These are phyloP conservation scores for Xestia c-nigrum DNA, from an alignment of 2,888 invertebrate genomes.

Conservation along the genomic window DNA sequence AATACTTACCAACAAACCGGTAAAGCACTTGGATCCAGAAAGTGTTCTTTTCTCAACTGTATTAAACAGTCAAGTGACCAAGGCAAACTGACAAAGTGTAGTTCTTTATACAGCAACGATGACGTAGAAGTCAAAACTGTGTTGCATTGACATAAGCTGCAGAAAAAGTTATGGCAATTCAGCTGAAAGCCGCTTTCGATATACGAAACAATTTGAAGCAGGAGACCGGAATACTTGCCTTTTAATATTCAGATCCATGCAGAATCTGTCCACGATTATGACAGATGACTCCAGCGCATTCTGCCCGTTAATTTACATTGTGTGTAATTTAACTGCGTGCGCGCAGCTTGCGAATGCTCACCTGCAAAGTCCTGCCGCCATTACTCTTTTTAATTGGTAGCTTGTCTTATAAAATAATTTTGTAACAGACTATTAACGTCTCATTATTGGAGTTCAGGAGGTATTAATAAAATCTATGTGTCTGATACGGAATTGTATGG, in stretches of 20 bases:
- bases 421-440: conserved; percentile 63
- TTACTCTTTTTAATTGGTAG: conserved; percentile 76
- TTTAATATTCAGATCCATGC: conserved; percentile 19
- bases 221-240: conserved; percentile 11
- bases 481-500: conserved; percentile 37
- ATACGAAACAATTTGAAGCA: neutral
- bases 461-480: conserved; percentile 52
- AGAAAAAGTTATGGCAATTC: neutral
- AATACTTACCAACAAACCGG: neutral
- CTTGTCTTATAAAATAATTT: conserved; percentile 67
- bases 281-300: conserved; percentile 61
- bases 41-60: neutral
- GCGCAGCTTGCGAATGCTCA: conserved; percentile 76
- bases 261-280: conserved; percentile 59
- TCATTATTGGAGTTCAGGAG: conserved; percentile 57
- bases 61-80: neutral
- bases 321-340: conserved; percentile 64
- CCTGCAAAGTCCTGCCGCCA: conserved; percentile 73
- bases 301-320: conserved; percentile 67
- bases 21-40: neutral
- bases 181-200: neutral
- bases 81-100: neutral
- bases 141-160: neutral
- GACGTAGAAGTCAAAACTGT: neutral
- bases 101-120: neutral